phyloP scores from a whole-genome alignment of 2,797 vertebrate genomes.

The Emydoidea blandingii region DNA sequence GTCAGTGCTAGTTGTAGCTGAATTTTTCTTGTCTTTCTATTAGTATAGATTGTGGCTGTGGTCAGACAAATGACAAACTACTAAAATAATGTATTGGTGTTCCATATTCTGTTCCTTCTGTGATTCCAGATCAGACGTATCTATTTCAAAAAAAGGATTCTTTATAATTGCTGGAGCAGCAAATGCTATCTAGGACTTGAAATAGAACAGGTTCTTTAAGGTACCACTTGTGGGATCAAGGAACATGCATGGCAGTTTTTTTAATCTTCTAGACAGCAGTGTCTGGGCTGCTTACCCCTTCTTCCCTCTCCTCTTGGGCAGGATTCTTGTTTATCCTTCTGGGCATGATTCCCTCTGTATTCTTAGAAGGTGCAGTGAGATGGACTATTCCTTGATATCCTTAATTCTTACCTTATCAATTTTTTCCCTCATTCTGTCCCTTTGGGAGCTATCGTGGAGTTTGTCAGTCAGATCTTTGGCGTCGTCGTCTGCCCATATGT shows the following conservation, averaged over 20 bases:
- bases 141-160: not conserved
- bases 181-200: not conserved
- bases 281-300: not conserved
- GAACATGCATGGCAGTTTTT: accelerated
- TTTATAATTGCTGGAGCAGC: not conserved
- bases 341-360: not conserved
- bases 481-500: not conserved
- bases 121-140: not conserved
- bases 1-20: not conserved
- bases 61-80: not conserved
- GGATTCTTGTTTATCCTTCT: not conserved
- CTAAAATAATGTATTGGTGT: not conserved
- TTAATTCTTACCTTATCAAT: not conserved
- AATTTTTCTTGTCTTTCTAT: not conserved
- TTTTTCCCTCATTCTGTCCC: not conserved
- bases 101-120: not conserved
- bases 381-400: not conserved
- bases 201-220: not conserved
- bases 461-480: not conserved
- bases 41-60: not conserved
- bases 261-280: accelerated
- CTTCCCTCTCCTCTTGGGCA: not conserved
- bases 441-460: not conserved
- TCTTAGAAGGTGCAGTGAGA: not conserved
- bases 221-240: not conserved